These are phyloP conservation scores for Pyrochroa serraticornis DNA, from an alignment of 2,888 invertebrate species.

Conservation along the genomic window DNA sequence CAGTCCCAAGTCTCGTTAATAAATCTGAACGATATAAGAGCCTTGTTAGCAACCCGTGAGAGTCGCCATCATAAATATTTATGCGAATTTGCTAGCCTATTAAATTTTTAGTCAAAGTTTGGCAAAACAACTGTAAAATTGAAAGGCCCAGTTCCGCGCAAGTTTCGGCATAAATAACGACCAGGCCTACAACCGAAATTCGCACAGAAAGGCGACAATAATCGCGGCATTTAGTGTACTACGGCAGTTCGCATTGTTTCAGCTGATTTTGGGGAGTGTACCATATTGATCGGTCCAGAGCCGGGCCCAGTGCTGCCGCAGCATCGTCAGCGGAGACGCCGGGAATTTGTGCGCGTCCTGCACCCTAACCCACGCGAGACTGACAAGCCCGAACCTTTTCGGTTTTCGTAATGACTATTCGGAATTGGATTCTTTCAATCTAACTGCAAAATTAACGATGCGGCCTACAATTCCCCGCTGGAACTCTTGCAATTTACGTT, in stretches of 20 bases:
- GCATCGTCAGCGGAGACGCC: constrained; percentile 48
- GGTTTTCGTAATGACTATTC: constrained; percentile 14
- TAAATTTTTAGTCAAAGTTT: constrained; percentile 29
- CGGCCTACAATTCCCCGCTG: constrained; percentile 7
- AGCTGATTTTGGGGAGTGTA: constrained; percentile 47
- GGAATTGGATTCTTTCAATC: constrained; percentile 20
- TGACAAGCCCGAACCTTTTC: constrained; percentile 13
- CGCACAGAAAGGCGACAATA: constrained; percentile 30
- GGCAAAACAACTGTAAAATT: constrained; percentile 40
- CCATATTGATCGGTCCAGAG: constrained; percentile 50
- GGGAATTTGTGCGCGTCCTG: constrained; percentile 33
- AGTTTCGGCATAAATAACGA: constrained; percentile 37
- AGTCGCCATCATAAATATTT: constrained; percentile 25
- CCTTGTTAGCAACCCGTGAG: constrained; percentile 5
- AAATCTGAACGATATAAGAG: background rate
- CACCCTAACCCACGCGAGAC: constrained; percentile 9
- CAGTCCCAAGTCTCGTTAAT: no score
- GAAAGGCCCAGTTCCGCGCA: constrained; percentile 34
- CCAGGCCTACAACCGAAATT: constrained; percentile 23
- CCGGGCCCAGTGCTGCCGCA: constrained; percentile 47
- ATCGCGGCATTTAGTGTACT: constrained; percentile 34
- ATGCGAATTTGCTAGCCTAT: constrained; percentile 28
- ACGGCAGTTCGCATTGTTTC: constrained; percentile 42
- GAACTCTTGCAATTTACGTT: background rate
- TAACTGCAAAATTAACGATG: constrained; percentile 22